phyloP scores from a whole-genome alignment of 2,888 invertebrate genomes.

The Margaritifera margaritifera region DNA sequence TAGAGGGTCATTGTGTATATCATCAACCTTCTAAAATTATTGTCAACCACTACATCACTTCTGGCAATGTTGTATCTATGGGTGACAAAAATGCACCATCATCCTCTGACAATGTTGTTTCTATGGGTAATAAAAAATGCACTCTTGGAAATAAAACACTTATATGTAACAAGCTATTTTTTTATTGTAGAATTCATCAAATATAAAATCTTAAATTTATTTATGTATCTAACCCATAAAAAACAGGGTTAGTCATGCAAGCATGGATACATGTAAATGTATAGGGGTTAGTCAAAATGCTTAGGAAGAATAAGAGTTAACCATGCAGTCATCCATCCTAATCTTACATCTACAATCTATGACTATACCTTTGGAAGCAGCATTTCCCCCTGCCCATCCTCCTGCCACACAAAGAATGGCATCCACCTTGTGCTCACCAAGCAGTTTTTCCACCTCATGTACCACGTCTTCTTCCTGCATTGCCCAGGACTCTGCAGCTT shows the following conservation, averaged over 20 bases:
- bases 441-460: slow-evolving; percentile 54
- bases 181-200: too few relatives aligned
- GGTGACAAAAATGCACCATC: too few relatives aligned
- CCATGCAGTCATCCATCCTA: not conserved
- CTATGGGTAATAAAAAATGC: too few relatives aligned
- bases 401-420: slow-evolving; percentile 98
- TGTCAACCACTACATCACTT: too few relatives aligned
- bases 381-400: slow-evolving; percentile 97
- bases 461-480: slow-evolving; percentile 85
- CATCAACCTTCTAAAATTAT: too few relatives aligned
- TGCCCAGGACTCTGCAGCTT: slow-evolving; percentile 83
- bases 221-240: too few relatives aligned
- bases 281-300: not conserved
- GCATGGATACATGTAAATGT: not conserved
- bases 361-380: slow-evolving; percentile 79
- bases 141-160: too few relatives aligned
- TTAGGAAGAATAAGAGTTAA: not conserved
- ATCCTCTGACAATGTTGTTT: too few relatives aligned
- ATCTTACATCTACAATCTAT: slow-evolving; percentile 1
- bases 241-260: not conserved
- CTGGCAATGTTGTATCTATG: too few relatives aligned
- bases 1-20: too few relatives aligned
- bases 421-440: slow-evolving; percentile 85
- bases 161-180: too few relatives aligned
- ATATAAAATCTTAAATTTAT: too few relatives aligned